These are phyloP conservation scores for Nymphalis c-album DNA, from an alignment of 2,888 invertebrate species.

Conservation along the genomic window DNA sequence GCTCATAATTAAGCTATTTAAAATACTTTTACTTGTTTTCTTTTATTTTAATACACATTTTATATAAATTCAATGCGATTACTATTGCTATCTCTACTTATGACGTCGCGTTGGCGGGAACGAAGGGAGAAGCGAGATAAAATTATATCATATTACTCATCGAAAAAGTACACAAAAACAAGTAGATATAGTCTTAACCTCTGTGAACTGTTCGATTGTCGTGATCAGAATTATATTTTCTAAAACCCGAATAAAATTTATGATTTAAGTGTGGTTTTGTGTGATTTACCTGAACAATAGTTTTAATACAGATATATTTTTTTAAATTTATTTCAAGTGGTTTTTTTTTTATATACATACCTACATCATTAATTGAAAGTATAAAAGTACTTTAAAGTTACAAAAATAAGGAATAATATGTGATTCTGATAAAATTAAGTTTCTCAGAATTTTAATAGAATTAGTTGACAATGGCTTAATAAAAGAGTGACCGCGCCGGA, in stretches of 20 bases:
- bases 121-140: slow-evolving; percentile 2
- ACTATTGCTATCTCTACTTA: slow-evolving; percentile 1
- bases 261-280: no score
- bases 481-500: slow-evolving; percentile 56
- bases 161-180: background rate
- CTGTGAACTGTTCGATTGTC: background rate
- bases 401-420: slow-evolving; percentile 24
- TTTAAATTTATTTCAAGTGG: no score
- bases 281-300: no score
- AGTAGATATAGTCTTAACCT: background rate
- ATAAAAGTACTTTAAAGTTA: background rate
- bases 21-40: no score
- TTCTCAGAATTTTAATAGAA: slow-evolving; percentile 41
- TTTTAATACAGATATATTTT: no score
- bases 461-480: slow-evolving; percentile 21
- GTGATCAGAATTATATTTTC: background rate
- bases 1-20: no score
- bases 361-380: no score
- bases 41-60: background rate
- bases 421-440: slow-evolving; percentile 20
- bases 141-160: slow-evolving; percentile 8
- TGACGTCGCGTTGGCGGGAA: background rate
- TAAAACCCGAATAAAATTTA: no score
- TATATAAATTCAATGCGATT: background rate
- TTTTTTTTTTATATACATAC: no score